A percentile compares a stretch with the other conserved stretches of the same genome.
Evolutionary conservation across 2,797 vertebrate genomes (phyloP).

Genomic region (Gorsachius magnificus): DNA sequence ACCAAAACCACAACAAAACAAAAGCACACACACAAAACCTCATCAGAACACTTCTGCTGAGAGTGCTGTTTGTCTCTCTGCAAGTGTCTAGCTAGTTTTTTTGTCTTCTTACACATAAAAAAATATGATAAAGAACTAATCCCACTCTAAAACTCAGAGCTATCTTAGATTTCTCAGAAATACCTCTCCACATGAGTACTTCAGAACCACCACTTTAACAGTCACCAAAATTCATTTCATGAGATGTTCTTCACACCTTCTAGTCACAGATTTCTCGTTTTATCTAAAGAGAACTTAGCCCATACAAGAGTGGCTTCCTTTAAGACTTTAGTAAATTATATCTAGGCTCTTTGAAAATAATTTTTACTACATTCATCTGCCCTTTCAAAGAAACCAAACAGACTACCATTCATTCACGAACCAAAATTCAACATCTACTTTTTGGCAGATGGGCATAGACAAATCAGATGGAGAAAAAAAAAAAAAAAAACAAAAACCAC

Average conservation of each 20-base stretch:
- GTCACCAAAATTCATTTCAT: neutral
- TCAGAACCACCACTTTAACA: neutral
- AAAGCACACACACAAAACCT: fast-evolving
- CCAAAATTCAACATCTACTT: neutral
- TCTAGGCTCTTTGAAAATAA: neutral
- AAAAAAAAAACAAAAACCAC: neutral
- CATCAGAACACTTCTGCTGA: neutral
- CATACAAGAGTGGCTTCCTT: neutral
- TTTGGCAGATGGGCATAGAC: neutral
- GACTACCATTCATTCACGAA: neutral
- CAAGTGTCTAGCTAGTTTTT: neutral
- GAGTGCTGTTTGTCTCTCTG: neutral
- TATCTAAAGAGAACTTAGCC: neutral
- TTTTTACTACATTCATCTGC: neutral
- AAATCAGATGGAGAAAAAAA: neutral
- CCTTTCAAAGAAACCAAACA: neutral
- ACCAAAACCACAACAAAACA: too few relatives aligned
- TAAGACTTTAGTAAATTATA: neutral
- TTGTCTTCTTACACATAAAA: neutral
- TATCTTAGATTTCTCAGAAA: neutral
- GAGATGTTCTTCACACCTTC: neutral
- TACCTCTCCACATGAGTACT: neutral
- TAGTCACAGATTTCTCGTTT: neutral
- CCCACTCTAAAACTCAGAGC: neutral
- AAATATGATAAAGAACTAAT: neutral